These are phyloP conservation scores for Smithornis capensis DNA, from an alignment of 2,113 vertebrate genomes.

Conservation along the genomic window DNA sequence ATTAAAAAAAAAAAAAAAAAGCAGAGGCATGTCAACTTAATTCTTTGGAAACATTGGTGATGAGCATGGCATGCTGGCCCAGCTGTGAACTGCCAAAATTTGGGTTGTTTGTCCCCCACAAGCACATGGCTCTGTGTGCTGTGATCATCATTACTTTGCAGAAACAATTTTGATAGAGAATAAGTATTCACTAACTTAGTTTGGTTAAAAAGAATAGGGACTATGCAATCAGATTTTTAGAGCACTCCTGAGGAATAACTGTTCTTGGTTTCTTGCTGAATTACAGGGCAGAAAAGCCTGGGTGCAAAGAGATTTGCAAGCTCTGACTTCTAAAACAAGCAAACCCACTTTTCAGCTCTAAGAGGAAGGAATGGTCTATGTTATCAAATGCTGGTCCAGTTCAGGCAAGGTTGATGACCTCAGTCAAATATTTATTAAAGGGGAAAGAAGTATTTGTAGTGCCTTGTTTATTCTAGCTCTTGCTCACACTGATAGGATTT, in stretches of 20 bases:
- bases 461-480: constrained; percentile 56
- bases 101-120: neutral
- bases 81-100: neutral
- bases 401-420: constrained; percentile 18
- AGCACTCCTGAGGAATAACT: neutral
- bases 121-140: neutral
- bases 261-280: neutral
- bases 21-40: neutral
- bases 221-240: neutral
- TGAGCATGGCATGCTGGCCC: accelerated
- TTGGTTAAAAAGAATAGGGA: neutral
- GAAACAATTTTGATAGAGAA: neutral
- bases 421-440: constrained; percentile 57
- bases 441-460: constrained; percentile 52
- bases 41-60: neutral
- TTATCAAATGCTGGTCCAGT: neutral
- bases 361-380: neutral
- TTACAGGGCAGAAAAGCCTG: neutral
- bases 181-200: neutral
- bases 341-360: neutral
- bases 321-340: neutral
- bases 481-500: constrained; percentile 51
- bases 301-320: neutral
- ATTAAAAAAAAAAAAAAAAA: neutral
- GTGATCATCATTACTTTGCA: neutral